Evolutionary conservation across 2,888 invertebrate species (phyloP).

Genomic region (Endomychus coccineus): DNA sequence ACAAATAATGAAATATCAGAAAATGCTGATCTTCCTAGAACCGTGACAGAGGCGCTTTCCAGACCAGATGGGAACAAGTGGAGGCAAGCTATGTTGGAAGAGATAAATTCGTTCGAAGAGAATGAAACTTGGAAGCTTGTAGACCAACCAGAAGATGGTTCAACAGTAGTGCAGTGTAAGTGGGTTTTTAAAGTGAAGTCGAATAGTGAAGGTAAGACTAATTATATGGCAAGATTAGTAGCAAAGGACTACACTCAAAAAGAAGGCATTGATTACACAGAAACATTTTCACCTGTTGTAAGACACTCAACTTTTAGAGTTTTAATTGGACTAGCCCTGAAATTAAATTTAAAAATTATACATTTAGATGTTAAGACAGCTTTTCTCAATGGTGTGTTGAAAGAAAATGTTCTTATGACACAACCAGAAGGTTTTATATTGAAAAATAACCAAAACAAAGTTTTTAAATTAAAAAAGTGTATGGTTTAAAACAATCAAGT

Average conservation of each 20-base stretch:
- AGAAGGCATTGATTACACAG: slow-evolving; percentile 4
- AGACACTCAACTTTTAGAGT: slow-evolving; percentile 15
- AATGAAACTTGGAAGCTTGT: slow-evolving; percentile 11
- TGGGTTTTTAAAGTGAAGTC: slow-evolving; percentile 9
- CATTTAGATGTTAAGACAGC: slow-evolving; percentile 17
- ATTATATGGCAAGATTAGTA: slow-evolving; percentile 7
- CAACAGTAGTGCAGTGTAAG: slow-evolving; percentile 7
- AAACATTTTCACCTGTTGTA: slow-evolving; percentile 11
- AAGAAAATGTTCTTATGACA: slow-evolving; percentile 16
- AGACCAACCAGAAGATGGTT: slow-evolving; percentile 4
- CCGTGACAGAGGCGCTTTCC: slow-evolving; percentile 9
- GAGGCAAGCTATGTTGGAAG: slow-evolving; percentile 4
- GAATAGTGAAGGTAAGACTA: slow-evolving; percentile 1
- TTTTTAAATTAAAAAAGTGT: slow-evolving; percentile 12
- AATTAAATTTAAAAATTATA: slow-evolving; percentile 11
- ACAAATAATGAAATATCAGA: too few species aligned
- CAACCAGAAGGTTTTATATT: slow-evolving; percentile 9
- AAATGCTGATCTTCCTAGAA: background rate
- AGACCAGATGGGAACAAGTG: slow-evolving; percentile 8
- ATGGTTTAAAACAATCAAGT: slow-evolving; percentile 14
- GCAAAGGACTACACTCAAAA: slow-evolving; percentile 8
- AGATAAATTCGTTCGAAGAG: slow-evolving; percentile 6
- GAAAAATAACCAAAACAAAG: slow-evolving; percentile 6
- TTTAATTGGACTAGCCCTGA: slow-evolving; percentile 10
- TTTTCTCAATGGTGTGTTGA: slow-evolving; percentile 13